Evolutionary conservation across 2,888 invertebrate genomes (phyloP).

Genomic region (Nemoura dubitans): DNA sequence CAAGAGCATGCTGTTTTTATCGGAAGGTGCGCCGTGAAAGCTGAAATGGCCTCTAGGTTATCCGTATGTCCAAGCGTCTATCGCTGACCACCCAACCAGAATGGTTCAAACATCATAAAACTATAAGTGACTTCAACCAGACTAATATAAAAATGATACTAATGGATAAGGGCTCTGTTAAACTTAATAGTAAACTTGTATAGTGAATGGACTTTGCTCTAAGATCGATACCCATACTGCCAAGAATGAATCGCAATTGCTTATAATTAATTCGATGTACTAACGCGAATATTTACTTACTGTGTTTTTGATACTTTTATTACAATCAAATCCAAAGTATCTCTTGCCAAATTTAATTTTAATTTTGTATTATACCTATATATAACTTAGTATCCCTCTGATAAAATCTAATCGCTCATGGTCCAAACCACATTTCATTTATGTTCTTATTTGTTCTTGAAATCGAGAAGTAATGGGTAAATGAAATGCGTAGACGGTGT

Average conservation of each 20-base stretch:
- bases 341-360: background rate
- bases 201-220: no score
- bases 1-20: background rate
- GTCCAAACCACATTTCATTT: background rate
- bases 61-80: background rate
- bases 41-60: background rate
- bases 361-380: no score
- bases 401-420: background rate
- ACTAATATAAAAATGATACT: background rate
- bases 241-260: no score
- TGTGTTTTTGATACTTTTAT: no score
- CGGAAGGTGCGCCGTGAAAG: background rate
- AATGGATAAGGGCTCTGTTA: no score
- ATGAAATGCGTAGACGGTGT: background rate
- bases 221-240: no score
- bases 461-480: background rate
- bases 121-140: background rate
- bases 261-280: no score
- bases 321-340: background rate
- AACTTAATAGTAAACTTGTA: no score
- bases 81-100: slow-evolving; percentile 1
- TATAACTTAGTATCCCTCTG: background rate
- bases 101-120: background rate
- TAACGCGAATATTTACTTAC: no score
- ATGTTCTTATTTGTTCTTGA: background rate